A percentile compares a stretch with the other conserved stretches of the same genome.
These are phyloP conservation scores for Luperina testacea DNA, from an alignment of 2,888 invertebrate genomes.

Conservation along the genomic window DNA sequence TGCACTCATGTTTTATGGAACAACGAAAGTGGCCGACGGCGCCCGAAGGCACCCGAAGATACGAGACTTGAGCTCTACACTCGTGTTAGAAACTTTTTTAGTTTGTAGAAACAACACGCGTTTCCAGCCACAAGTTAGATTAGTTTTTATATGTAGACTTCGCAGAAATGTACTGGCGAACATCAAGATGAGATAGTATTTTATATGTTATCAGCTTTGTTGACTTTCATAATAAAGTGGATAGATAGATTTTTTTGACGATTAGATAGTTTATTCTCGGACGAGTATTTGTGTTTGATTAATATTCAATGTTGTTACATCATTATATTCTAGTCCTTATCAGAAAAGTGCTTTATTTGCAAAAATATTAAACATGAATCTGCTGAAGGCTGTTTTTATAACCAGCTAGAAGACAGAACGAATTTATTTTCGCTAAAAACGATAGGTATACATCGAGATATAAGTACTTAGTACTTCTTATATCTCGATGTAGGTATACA, in stretches of 20 bases:
- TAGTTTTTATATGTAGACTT: conserved; percentile 53
- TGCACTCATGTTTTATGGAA: conserved; percentile 62
- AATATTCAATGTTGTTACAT: conserved; percentile 2
- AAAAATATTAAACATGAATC: conserved; percentile 3
- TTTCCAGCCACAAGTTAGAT: conserved; percentile 57
- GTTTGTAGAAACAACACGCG: conserved; percentile 44
- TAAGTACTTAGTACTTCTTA: too few relatives aligned
- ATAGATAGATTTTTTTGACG: not conserved
- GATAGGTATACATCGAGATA: not conserved
- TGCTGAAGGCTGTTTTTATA: not conserved
- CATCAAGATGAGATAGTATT: conserved; percentile 27
- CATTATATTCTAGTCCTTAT: not conserved
- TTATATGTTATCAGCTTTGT: conserved; percentile 20
- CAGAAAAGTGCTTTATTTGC: conserved; percentile 10
- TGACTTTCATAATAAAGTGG: conserved; percentile 18
- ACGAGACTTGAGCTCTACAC: conserved; percentile 40
- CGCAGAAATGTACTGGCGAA: conserved; percentile 16
- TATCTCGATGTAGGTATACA: too few relatives aligned
- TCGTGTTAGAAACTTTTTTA: conserved; percentile 53
- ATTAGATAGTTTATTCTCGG: not conserved
- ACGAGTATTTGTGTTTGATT: conserved; percentile 1
- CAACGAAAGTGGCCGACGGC: conserved; percentile 38
- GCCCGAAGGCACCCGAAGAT: conserved; percentile 44
- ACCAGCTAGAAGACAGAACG: not conserved
- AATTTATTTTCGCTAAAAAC: not conserved